phyloP scores from a whole-genome alignment of 2,797 vertebrate species.

The Eurystomus glaucurus region DNA sequence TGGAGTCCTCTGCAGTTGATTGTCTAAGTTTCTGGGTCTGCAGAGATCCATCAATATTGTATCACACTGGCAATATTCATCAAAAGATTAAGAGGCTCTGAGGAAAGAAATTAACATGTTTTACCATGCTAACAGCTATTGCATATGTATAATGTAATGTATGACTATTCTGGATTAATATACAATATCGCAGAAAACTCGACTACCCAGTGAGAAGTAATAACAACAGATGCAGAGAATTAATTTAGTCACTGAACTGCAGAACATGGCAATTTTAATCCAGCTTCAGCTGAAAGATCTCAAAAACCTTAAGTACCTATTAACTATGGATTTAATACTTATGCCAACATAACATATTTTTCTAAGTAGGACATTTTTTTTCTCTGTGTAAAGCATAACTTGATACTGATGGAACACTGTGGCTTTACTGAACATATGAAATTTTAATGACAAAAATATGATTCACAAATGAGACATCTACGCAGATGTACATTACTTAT shows the following conservation, averaged over 20 bases:
- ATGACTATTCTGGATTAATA: slow-evolving; percentile 2
- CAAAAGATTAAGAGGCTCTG: slow-evolving; percentile 7
- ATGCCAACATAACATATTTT: slow-evolving; percentile 3
- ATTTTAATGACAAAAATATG: slow-evolving; percentile 45
- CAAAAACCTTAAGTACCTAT: slow-evolving; percentile 44
- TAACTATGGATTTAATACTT: slow-evolving; percentile 57
- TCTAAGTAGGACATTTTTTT: slow-evolving; percentile 46
- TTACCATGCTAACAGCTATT: slow-evolving; percentile 17
- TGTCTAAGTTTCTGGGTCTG: background rate
- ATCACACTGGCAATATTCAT: rapidly evolving
- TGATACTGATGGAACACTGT: background rate
- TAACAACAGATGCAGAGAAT: slow-evolving; percentile 42
- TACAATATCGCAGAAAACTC: background rate
- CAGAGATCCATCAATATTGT: background rate
- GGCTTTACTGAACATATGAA: slow-evolving; percentile 15
- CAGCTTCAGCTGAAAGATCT: slow-evolving; percentile 31
- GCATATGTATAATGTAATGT: slow-evolving; percentile 4
- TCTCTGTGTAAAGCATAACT: slow-evolving; percentile 1
- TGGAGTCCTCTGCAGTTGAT: background rate
- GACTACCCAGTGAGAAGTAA: background rate
- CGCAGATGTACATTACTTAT: slow-evolving; percentile 42
- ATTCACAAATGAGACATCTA: slow-evolving; percentile 30
- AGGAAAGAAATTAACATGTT: background rate
- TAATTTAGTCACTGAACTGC: slow-evolving; percentile 39
- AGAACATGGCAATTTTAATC: slow-evolving; percentile 47